These are phyloP conservation scores for Pteruthius melanotis DNA, from an alignment of 2,113 vertebrate genomes.

Conservation along the genomic window DNA sequence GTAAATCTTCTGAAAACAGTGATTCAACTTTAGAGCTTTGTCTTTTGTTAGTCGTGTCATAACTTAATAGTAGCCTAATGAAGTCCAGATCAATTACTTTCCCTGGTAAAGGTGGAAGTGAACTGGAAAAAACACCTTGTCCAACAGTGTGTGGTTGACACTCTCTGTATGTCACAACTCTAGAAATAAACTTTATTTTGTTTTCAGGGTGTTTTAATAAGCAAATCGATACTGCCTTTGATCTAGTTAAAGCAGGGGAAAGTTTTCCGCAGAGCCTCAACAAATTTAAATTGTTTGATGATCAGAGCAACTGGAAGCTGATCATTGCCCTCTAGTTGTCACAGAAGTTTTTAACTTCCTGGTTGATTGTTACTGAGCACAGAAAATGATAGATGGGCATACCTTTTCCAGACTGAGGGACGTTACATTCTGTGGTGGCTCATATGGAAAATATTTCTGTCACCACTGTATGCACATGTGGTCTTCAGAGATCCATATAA, in stretches of 20 bases:
- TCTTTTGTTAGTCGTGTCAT: conserved; percentile 41
- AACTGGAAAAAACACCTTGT: neutral
- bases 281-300: neutral
- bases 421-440: conserved; percentile 49
- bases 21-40: neutral
- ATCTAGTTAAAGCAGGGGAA: neutral
- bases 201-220: neutral
- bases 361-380: conserved; percentile 19
- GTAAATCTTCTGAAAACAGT: neutral
- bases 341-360: conserved; percentile 23
- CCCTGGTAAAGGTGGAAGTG: neutral
- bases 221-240: neutral
- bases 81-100: conserved; percentile 43
- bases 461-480: conserved; percentile 60
- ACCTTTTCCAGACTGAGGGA: conserved; percentile 34
- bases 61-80: conserved; percentile 1
- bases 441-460: conserved; percentile 77
- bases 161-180: neutral
- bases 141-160: neutral
- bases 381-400: conserved; percentile 41
- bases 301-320: conserved; percentile 16
- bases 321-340: conserved; percentile 63
- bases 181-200: neutral
- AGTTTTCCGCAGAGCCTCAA: neutral
- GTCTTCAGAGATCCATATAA: conserved; percentile 68